phyloP scores from a whole-genome alignment of 2,888 invertebrate species.

The Torymus texanus region DNA sequence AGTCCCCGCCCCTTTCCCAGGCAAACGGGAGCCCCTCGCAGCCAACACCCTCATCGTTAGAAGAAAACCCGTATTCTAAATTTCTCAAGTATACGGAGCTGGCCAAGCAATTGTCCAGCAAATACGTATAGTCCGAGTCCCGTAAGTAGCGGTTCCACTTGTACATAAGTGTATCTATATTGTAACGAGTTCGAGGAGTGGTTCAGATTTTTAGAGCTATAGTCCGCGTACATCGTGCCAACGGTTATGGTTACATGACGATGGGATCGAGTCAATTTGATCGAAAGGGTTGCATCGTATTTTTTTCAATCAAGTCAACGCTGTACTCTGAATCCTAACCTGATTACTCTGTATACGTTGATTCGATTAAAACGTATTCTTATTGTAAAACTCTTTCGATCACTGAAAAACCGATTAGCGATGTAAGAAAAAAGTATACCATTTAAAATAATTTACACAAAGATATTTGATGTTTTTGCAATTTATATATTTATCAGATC shows the following conservation, averaged over 20 bases:
- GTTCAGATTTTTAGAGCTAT: slow-evolving; percentile 56
- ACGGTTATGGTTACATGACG: slow-evolving; percentile 46
- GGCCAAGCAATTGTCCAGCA: slow-evolving; percentile 98
- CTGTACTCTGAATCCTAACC: slow-evolving; percentile 11
- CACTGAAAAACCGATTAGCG: slow-evolving; percentile 11
- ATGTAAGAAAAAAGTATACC: slow-evolving; percentile 23
- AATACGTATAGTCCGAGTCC: slow-evolving; percentile 87
- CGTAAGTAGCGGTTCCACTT: slow-evolving; percentile 75
- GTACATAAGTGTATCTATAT: slow-evolving; percentile 75
- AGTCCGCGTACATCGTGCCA: slow-evolving; percentile 62
- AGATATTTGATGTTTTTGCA: slow-evolving; percentile 27
- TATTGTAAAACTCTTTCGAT: slow-evolving; percentile 25
- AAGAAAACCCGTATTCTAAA: slow-evolving; percentile 96
- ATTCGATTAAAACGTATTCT: slow-evolving; percentile 21
- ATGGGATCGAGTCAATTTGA: slow-evolving; percentile 42
- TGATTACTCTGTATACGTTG: slow-evolving; percentile 2
- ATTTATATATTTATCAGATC: slow-evolving; percentile 41
- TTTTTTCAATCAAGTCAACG: slow-evolving; percentile 10
- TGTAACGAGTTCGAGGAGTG: slow-evolving; percentile 65
- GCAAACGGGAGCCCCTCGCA: slow-evolving; percentile 75
- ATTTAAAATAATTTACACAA: slow-evolving; percentile 25
- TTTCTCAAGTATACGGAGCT: slow-evolving; percentile 99
- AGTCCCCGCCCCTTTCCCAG: slow-evolving; percentile 74
- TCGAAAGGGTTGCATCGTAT: slow-evolving; percentile 40
- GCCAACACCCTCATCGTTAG: slow-evolving; percentile 77